Evolutionary conservation across 2,888 invertebrate genomes (phyloP), one percentile per base, ranked within the genome.

Genomic region (Mamestra brassicae): DNA sequence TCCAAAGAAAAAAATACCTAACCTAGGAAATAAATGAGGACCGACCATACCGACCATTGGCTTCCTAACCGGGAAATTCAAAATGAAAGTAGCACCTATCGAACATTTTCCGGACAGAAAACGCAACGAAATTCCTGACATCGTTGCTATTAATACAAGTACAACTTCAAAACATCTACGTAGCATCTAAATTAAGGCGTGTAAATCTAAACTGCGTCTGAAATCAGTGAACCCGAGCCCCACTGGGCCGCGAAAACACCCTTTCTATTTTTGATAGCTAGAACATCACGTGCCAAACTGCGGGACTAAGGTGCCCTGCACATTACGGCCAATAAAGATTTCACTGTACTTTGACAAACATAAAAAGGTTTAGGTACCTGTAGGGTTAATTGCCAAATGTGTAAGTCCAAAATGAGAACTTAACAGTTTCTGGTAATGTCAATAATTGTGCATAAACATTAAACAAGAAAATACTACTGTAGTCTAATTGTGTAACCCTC

Each of bases 201-300:
- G 73, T 69, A 73, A 69, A 76, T 70, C 63, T 61, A 65, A 82
- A 65, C 64, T 85, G 58, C 71, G 78, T 63, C 34, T 67, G 54
- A 69, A 78, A 71, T 68, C 85, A 71, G 69, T 75, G 78, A 74
- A 74, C 85, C 67, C 67, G n/a, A 74, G 55, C 57, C 57, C 65
- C 55, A 54, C 45, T n/a, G 69, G 64, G 66, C 54, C 34, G 62
- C 60, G 68, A 85, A 71, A 71, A 72, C 74, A 72, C 84, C 74
- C 70, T 78, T 73, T 85, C 83, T 83, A 83, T 83, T 83, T 85
- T 60, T 69, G 65, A 71, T 75, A 62, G 64, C 70, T 52, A 74
- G 62, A 78, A 71, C 57, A 81, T 65, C 47, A 65, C 78, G 74
- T 85, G 83, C 83, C 85, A 83, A 85, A 68, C 60, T 61, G 42